These are phyloP conservation scores for Nephrotoma flavescens DNA, from an alignment of 2,888 invertebrate genomes.

Conservation along the genomic window DNA sequence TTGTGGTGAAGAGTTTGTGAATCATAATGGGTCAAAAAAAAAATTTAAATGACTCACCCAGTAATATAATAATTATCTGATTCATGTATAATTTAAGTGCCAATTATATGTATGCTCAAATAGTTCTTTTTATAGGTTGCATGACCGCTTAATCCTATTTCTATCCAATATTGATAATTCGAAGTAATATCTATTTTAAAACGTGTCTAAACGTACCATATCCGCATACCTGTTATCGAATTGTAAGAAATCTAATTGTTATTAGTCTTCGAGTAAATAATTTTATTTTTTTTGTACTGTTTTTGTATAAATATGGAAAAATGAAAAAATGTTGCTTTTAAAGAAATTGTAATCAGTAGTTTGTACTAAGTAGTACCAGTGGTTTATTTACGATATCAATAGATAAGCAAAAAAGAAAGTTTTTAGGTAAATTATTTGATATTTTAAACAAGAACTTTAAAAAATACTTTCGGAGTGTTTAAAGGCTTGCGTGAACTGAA, in stretches of 20 bases:
- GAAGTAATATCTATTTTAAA: neutral
- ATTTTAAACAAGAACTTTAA: too few relatives aligned
- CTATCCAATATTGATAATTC: neutral
- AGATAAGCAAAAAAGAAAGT: too few relatives aligned
- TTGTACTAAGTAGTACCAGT: neutral
- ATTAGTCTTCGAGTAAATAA: neutral
- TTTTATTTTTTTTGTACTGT: neutral
- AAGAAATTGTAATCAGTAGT: neutral
- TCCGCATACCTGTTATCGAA: neutral
- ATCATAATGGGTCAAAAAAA: neutral
- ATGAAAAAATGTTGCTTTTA: neutral
- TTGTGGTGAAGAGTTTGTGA: neutral
- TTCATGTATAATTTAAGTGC: neutral
- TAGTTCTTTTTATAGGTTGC: neutral
- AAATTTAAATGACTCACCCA: neutral
- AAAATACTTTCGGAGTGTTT: too few relatives aligned
- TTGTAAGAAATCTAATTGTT: neutral
- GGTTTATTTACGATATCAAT: too few relatives aligned
- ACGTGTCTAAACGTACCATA: neutral
- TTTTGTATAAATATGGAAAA: neutral
- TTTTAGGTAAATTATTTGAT: too few relatives aligned
- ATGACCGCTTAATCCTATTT: too few relatives aligned
- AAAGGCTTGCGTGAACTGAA: too few relatives aligned
- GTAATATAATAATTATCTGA: neutral
- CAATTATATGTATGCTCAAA: neutral